Conservation (phyloP, 2,888 invertebrate genomes). For the Lithophane socia region DNA sequence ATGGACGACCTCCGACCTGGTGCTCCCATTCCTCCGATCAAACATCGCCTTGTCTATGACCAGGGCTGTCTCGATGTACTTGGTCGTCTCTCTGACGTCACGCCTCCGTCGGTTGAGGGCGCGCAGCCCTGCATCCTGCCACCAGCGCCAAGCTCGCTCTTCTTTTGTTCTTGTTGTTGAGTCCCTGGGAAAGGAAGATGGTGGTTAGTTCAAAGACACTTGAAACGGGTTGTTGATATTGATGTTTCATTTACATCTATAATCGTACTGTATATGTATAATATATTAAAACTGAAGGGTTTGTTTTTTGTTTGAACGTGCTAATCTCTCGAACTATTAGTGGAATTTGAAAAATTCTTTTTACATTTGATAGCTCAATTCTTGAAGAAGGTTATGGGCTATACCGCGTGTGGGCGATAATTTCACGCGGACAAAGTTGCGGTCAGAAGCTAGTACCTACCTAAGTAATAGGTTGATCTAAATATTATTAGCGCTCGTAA, state of each 20-base stretch:
- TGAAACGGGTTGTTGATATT: neutral
- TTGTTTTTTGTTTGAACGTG: no score
- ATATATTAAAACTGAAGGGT: no score
- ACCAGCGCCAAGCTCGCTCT: constrained; percentile 83
- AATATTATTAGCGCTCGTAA: no score
- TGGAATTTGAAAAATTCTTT: no score
- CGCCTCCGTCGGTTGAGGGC: constrained; percentile 87
- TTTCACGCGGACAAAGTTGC: neutral
- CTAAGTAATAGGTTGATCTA: neutral
- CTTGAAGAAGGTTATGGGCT: no score
- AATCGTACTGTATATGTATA: no score
- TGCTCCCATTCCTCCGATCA: constrained; percentile 97
- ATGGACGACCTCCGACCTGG: constrained; percentile 96
- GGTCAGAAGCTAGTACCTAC: no score
- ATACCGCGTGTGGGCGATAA: neutral
- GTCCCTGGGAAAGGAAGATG: constrained; percentile 65
- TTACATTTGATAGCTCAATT: no score
- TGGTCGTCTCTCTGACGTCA: constrained; percentile 97
- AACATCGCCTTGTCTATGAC: constrained; percentile 99
- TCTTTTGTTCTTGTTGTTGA: constrained; percentile 73
- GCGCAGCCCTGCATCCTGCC: constrained; percentile 82
- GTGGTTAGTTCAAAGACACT: neutral
- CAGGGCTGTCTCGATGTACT: constrained; percentile 98
- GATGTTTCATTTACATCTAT: neutral
- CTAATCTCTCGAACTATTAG: no score